These are phyloP conservation scores for Ianthella basta DNA, from an alignment of 37 sponge, comb jelly and placozoan species.

Conservation along the genomic window DNA sequence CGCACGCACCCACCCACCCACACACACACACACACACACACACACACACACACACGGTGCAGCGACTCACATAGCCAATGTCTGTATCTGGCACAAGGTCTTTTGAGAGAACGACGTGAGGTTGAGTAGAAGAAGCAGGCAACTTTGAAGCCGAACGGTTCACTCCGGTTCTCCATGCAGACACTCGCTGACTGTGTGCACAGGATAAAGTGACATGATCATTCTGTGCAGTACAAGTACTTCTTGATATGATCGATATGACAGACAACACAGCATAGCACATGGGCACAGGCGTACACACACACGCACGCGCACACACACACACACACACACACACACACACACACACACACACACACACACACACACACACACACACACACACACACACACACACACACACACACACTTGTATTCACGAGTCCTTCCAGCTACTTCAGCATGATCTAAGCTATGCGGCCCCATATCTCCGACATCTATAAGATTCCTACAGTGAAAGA, in stretches of 20 bases:
- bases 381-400: no score
- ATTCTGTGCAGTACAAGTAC: no score
- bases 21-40: constrained; percentile 16
- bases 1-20: background rate
- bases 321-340: no score
- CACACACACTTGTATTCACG: constrained; percentile 23
- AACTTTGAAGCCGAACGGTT: background rate
- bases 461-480: constrained; percentile 15
- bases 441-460: constrained; percentile 16
- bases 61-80: constrained; percentile 5
- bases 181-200: constrained; percentile 5
- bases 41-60: background rate
- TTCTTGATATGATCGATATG: no score
- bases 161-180: constrained; percentile 5
- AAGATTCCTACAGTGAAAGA: background rate
- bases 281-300: no score
- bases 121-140: background rate
- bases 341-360: no score
- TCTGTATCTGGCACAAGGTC: constrained; percentile 21
- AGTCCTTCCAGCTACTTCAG: constrained; percentile 20
- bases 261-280: no score
- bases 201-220: no score
- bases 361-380: no score
- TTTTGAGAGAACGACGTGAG: constrained; percentile 3
- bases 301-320: no score